These are phyloP conservation scores for Eulimnadia texana DNA, from an alignment of 1,140 invertebrate species.

Conservation along the genomic window DNA sequence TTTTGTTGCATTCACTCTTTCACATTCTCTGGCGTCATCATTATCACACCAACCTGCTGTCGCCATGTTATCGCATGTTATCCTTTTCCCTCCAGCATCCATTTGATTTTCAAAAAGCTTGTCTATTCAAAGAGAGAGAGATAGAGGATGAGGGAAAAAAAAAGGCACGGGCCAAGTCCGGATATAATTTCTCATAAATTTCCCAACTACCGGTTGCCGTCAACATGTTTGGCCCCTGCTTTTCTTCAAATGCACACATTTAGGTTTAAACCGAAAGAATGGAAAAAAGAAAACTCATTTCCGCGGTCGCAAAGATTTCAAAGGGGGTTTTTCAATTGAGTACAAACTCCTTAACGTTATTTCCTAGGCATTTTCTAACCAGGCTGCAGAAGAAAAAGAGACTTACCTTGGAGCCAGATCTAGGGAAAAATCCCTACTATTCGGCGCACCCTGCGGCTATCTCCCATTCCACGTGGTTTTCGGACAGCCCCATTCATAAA, in stretches of 20 bases:
- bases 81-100: too few relatives aligned
- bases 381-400: background rate
- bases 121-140: background rate
- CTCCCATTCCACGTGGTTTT: background rate
- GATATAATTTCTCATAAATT: background rate
- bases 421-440: too few relatives aligned
- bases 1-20: too few relatives aligned
- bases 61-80: too few relatives aligned
- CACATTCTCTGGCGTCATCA: too few relatives aligned
- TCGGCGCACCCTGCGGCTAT: background rate
- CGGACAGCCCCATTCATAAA: background rate
- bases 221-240: background rate
- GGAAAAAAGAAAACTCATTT: background rate
- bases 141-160: background rate
- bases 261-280: background rate
- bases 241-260: background rate
- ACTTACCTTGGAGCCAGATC: background rate
- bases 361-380: too few relatives aligned
- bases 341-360: too few relatives aligned
- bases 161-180: background rate
- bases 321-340: too few relatives aligned
- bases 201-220: background rate
- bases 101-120: too few relatives aligned
- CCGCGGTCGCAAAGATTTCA: too few relatives aligned
- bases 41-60: too few relatives aligned